Conservation (phyloP, 2,797 vertebrate species). For the Enteromius argenteus region DNA sequence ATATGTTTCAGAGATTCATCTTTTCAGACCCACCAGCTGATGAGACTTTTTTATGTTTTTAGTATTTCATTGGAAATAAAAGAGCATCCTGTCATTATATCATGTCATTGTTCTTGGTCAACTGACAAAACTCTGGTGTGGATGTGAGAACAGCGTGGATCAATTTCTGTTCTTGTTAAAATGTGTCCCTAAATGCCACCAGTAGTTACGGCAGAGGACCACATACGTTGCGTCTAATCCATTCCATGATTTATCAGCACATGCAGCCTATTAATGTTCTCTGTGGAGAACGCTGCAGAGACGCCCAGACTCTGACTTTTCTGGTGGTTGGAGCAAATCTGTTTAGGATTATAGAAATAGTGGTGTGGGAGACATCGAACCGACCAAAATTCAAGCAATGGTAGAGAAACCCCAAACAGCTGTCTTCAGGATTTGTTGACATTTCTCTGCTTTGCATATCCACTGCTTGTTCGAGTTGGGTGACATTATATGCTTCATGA, state of each 20-base stretch:
- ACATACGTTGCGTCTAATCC: conserved; percentile 81
- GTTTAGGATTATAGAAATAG: conserved; percentile 83
- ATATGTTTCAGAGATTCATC: background rate
- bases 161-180: conserved; percentile 71
- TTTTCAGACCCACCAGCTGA: background rate
- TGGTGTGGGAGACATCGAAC: conserved; percentile 78
- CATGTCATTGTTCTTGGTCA: conserved; percentile 41
- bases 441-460: conserved; percentile 48
- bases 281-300: conserved; percentile 76
- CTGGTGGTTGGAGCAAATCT: conserved; percentile 81
- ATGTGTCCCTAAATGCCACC: conserved; percentile 75
- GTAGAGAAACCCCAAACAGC: conserved; percentile 63
- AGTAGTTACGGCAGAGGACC: conserved; percentile 72
- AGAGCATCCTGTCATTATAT: conserved; percentile 7
- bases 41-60: conserved; percentile 2
- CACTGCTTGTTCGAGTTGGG: conserved; percentile 16
- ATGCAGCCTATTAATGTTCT: conserved; percentile 81
- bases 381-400: conserved; percentile 70
- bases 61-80: conserved; percentile 6
- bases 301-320: conserved; percentile 78
- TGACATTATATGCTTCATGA: conserved; percentile 7
- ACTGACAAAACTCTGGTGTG: conserved; percentile 60
- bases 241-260: conserved; percentile 81
- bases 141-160: conserved; percentile 76
- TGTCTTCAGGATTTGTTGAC: conserved; percentile 64